Conservation (phyloP, 2,888 invertebrate genomes). For the Lithophane ornitopus region DNA sequence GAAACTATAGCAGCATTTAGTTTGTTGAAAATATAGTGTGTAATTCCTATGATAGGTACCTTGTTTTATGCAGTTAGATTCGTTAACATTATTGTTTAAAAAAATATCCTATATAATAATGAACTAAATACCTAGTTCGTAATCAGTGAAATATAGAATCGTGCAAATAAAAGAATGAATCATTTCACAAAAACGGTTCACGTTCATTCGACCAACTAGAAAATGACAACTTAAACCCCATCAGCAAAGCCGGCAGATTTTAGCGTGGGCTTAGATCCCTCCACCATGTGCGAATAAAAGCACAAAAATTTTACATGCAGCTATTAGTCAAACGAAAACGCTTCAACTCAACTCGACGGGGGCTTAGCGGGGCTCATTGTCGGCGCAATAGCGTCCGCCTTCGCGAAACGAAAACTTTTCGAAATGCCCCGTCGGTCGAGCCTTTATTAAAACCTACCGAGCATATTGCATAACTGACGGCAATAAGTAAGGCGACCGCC, state of each 20-base stretch:
- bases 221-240: slow-evolving; percentile 39
- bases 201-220: slow-evolving; percentile 12
- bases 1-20: slow-evolving; percentile 19
- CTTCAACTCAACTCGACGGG: slow-evolving; percentile 75
- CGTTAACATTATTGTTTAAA: neutral
- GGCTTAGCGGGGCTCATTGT: slow-evolving; percentile 83
- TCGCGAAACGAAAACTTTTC: slow-evolving; percentile 89
- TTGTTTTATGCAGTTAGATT: neutral
- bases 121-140: no score
- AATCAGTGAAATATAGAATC: neutral
- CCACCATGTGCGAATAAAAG: slow-evolving; percentile 63
- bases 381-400: slow-evolving; percentile 84
- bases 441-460: slow-evolving; percentile 89
- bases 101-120: neutral
- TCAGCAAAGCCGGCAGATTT: slow-evolving; percentile 28
- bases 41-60: neutral
- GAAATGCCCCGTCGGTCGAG: slow-evolving; percentile 83
- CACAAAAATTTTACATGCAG: slow-evolving; percentile 72
- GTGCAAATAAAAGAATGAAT: neutral
- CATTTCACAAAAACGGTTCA: neutral
- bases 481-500: slow-evolving; percentile 88
- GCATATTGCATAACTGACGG: slow-evolving; percentile 88
- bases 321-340: slow-evolving; percentile 79
- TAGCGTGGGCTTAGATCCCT: slow-evolving; percentile 51
- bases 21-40: neutral